phyloP scores from a whole-genome alignment of 2,888 invertebrate genomes.

The Drosophila mettleri region DNA sequence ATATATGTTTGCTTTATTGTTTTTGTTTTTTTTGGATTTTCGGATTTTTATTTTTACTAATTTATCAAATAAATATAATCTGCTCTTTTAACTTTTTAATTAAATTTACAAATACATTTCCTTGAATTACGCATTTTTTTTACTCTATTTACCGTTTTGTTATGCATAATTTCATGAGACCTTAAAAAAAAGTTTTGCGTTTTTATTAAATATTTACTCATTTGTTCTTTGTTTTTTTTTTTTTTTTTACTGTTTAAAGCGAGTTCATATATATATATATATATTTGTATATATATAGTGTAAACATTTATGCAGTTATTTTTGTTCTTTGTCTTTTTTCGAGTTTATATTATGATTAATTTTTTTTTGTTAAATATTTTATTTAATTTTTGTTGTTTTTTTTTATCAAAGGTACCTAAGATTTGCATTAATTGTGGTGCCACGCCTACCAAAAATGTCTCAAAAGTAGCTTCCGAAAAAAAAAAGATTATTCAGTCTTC shows the following conservation, averaged over 20 bases:
- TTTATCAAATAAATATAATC: constrained; percentile 68
- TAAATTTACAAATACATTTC: constrained; percentile 65
- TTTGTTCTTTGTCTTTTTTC: constrained; percentile 24
- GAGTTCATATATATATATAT: constrained; percentile 41
- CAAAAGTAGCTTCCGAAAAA: constrained; percentile 26
- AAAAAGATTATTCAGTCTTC: constrained; percentile 34
- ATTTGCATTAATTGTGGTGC: constrained; percentile 62
- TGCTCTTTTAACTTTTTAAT: constrained; percentile 60
- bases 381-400: constrained; percentile 22
- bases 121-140: constrained; percentile 18
- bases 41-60: constrained; percentile 42
- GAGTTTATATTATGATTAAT: background rate
- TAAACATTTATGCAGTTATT: constrained; percentile 60
- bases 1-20: constrained; percentile 38
- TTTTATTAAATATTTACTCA: constrained; percentile 54
- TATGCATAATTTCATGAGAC: constrained; percentile 34
- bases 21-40: constrained; percentile 27
- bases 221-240: constrained; percentile 1
- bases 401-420: constrained; percentile 68
- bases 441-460: constrained; percentile 24
- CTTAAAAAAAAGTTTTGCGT: constrained; percentile 42
- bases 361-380: constrained; percentile 43
- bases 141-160: constrained; percentile 9
- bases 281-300: constrained; percentile 16
- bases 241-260: constrained; percentile 49